Conservation (phyloP, 2,888 invertebrate genomes). For the Drosophila melanosoma region DNA sequence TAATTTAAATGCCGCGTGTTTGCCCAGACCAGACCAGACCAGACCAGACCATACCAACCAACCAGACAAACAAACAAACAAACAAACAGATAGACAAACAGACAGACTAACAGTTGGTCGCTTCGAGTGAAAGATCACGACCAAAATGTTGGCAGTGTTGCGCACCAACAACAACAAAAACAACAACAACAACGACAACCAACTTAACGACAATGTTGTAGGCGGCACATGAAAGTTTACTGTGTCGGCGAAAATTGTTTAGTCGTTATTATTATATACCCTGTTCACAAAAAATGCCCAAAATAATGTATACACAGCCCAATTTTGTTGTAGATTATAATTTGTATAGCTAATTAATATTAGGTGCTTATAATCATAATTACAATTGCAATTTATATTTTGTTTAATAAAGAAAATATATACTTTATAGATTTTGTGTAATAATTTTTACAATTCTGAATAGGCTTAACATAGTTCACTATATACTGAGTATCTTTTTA, state of each 20-base stretch:
- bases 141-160: conserved; percentile 71
- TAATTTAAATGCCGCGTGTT: conserved; percentile 75
- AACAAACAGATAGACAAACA: neutral
- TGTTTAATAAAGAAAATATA: too few relatives aligned
- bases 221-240: conserved; percentile 79
- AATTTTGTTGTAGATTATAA: too few relatives aligned
- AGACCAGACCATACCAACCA: conserved; percentile 28
- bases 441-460: too few relatives aligned
- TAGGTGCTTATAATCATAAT: too few relatives aligned
- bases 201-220: conserved; percentile 55
- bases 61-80: neutral
- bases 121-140: conserved; percentile 79
- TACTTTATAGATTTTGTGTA: too few relatives aligned
- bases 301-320: neutral
- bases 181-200: conserved; percentile 23
- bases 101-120: conserved; percentile 38
- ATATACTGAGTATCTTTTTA: neutral
- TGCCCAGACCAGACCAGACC: conserved; percentile 52
- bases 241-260: conserved; percentile 71
- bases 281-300: conserved; percentile 1
- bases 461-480: too few relatives aligned
- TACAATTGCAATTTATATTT: too few relatives aligned
- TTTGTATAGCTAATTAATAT: too few relatives aligned
- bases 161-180: conserved; percentile 32
- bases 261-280: conserved; percentile 58